phyloP scores from a whole-genome alignment of 2,113 vertebrate species.

The Semnornis frantzii region DNA sequence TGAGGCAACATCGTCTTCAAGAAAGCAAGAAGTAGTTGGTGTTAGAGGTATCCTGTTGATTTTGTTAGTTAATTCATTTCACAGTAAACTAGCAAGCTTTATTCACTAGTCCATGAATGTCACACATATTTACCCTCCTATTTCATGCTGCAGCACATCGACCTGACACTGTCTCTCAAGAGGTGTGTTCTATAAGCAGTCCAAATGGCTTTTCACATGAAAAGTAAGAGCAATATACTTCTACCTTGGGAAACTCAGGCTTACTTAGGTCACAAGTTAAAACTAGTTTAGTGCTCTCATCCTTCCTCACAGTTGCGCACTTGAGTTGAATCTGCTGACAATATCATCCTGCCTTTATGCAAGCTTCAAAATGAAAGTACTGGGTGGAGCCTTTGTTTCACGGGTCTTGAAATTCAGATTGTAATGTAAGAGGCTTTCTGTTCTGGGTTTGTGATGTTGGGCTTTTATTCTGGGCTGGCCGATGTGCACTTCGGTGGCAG shows the following conservation, averaged over 20 bases:
- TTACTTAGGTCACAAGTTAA: conserved; percentile 54
- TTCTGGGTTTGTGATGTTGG: no score
- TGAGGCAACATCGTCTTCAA: not conserved
- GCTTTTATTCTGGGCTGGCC: no score
- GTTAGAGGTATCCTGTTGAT: not conserved
- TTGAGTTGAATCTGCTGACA: no score
- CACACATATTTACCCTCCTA: conserved; percentile 44
- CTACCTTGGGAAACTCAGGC: not conserved
- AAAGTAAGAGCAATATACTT: conserved; percentile 52
- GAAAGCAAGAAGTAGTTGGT: not conserved
- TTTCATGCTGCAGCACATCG: conserved; percentile 56
- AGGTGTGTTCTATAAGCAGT: not conserved
- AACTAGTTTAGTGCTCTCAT: not conserved
- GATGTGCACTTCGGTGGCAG: no score
- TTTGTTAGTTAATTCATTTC: conserved; percentile 48
- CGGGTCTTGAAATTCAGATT: no score
- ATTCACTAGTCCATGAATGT: conserved; percentile 54
- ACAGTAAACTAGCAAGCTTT: conserved; percentile 47
- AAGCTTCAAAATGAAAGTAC: no score
- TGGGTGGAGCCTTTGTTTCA: no score
- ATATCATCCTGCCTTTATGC: no score
- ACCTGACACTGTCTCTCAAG: conserved; percentile 45
- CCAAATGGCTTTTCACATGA: conserved; percentile 53
- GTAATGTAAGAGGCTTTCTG: no score
- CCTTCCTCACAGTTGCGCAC: not conserved